Base-by-base conservation (phyloP, 2,888 invertebrate species). In the Macrophya alboannulata region DNA sequence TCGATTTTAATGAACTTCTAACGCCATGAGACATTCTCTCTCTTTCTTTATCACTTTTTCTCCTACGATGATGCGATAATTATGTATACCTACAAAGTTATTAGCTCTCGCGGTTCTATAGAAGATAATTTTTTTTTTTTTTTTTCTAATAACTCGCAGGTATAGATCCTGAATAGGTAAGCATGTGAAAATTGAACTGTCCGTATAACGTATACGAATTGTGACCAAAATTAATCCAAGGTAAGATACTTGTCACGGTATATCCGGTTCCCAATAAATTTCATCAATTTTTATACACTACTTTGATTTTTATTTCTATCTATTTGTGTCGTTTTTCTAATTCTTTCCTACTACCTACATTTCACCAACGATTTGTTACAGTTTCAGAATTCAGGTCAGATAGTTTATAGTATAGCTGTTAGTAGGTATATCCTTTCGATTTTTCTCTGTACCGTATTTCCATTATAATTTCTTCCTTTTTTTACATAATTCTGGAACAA, bases 1-100 rank as follows among this genome's bases (percentile, higher is more conserved):
- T 25, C 68, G 17, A 68, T 68, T 37, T 17, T 31, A 37, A 68
- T 68, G 37, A 37, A 37, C 68, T 17, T 68, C 68, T 68, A 68
- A 68, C 68, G 37, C 37, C 37, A 68, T 68, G 37, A 68, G 68
- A 68, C 37, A 68, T 68, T 68, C 68, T 68, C 68, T 37, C 4
- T 31, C 3, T 31, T 68, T 68, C 68, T 68, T 37, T 37, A 3
- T 37, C 68, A 37, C 37, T 68, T 37, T 68, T 37, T 37, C 4
- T 17, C 15, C 37, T 37, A 68, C 17, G 6, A 8, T 15, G 4
- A 68, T 68, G 5, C 12, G 15, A 68, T 37, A 17, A 31, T 6
- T 37, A n/a, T 65, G 5, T 15, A 3, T 25, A 37, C 15, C 37
- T 15, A 15, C 4, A 62, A 21, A 62, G 25, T 62, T 25, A 62